A percentile compares a stretch with the other conserved stretches of the same genome.
phyloP scores from a whole-genome alignment of 2,797 vertebrate genomes.

The Alfaro cultratus region DNA sequence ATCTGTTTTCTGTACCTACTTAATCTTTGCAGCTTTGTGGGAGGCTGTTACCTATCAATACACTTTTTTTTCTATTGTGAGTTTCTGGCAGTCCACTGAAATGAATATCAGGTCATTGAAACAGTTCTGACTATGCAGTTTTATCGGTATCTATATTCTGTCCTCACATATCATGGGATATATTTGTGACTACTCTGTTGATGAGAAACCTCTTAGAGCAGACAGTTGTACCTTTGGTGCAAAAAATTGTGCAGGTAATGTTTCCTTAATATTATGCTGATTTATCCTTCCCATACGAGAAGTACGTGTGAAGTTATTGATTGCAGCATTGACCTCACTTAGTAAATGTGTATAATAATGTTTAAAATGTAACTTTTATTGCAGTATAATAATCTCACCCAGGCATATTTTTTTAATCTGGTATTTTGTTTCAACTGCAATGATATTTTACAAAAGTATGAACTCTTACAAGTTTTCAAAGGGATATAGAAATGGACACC shows the following conservation, averaged over 20 bases:
- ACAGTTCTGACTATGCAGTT: too few species aligned
- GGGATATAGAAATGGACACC: background rate
- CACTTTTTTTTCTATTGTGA: background rate
- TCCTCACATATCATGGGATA: background rate
- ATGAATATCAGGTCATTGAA: background rate
- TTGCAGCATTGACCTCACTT: background rate
- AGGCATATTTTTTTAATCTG: too few species aligned
- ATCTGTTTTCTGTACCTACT: background rate
- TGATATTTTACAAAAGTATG: background rate
- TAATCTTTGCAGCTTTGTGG: too few species aligned
- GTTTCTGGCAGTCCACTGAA: background rate
- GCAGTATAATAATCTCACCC: background rate
- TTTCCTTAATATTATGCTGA: background rate
- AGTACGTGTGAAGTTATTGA: background rate
- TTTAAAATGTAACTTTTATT: background rate
- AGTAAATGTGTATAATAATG: background rate
- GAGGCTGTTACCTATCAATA: background rate
- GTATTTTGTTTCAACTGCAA: background rate
- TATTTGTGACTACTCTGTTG: background rate
- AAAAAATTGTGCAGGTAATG: background rate
- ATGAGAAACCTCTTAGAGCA: background rate
- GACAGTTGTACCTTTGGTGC: background rate
- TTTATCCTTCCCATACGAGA: background rate
- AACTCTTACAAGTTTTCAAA: background rate
- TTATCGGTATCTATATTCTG: background rate